Conservation (phyloP, 2,113 vertebrate genomes). For the Prochilodus magdalenae region DNA sequence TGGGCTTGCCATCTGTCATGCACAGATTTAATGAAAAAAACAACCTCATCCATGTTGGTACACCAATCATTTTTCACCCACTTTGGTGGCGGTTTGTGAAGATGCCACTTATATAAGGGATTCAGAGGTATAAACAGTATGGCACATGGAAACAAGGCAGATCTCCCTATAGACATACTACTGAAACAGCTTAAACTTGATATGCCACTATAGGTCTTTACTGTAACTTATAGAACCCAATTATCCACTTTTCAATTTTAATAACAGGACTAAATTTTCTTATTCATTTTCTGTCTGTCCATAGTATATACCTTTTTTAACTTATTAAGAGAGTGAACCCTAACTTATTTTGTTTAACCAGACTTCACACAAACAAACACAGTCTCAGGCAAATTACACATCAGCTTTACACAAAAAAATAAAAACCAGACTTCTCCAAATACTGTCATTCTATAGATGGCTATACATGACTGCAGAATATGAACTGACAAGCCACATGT, state of each 20-base stretch:
- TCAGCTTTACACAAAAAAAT: no score
- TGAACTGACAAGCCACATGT: no score
- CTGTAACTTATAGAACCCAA: constrained; percentile 8
- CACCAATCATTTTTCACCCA: not conserved
- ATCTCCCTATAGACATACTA: not conserved
- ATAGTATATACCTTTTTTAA: not conserved
- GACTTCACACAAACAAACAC: no score
- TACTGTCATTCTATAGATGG: no score
- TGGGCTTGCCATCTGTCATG: constrained; percentile 45
- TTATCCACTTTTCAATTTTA: constrained; percentile 33
- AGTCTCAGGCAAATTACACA: not conserved
- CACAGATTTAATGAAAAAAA: constrained; percentile 19
- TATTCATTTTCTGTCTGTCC: constrained; percentile 5
- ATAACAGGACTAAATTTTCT: constrained; percentile 7
- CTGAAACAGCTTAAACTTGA: not conserved
- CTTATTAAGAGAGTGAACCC: not conserved
- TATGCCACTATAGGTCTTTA: constrained; percentile 13
- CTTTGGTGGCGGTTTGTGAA: constrained; percentile 1
- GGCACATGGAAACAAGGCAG: constrained; percentile 10
- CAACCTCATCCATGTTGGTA: constrained; percentile 14
- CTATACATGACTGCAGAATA: no score
- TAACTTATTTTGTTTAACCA: no score
- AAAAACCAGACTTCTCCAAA: no score
- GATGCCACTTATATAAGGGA: not conserved
- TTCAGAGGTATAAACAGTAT: not conserved